phyloP scores from a whole-genome alignment of 2,113 vertebrate species.

The Nestor notabilis region DNA sequence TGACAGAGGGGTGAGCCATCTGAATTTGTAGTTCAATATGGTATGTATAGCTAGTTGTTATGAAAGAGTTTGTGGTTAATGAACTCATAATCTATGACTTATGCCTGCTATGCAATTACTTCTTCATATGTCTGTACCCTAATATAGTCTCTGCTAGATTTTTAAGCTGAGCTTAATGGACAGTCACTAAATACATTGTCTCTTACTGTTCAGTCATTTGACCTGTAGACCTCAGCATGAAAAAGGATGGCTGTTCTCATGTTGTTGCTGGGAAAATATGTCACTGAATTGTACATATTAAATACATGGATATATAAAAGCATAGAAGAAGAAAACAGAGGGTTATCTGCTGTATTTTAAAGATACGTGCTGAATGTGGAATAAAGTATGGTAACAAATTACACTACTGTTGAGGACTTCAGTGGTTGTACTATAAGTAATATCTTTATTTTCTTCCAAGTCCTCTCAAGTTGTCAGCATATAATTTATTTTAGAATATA shows the following conservation, averaged over 20 bases:
- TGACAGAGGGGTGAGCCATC: neutral
- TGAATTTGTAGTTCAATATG: neutral
- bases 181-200: neutral
- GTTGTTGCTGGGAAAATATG: neutral
- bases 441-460: neutral
- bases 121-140: neutral
- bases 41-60: neutral
- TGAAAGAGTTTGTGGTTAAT: neutral
- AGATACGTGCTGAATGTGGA: neutral
- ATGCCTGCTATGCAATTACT: neutral
- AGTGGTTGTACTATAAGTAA: neutral
- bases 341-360: neutral
- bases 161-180: neutral
- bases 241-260: neutral
- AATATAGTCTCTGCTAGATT: rapidly evolving
- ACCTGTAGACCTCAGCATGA: neutral
- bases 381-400: neutral
- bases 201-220: neutral
- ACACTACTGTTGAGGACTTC: neutral
- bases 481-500: neutral
- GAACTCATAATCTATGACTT: neutral
- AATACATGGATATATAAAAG: neutral
- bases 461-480: neutral
- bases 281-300: neutral
- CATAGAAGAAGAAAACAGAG: neutral